Evolutionary conservation across 1,140 invertebrate species (phyloP).

Genomic region (Zaprionus vittiger): DNA sequence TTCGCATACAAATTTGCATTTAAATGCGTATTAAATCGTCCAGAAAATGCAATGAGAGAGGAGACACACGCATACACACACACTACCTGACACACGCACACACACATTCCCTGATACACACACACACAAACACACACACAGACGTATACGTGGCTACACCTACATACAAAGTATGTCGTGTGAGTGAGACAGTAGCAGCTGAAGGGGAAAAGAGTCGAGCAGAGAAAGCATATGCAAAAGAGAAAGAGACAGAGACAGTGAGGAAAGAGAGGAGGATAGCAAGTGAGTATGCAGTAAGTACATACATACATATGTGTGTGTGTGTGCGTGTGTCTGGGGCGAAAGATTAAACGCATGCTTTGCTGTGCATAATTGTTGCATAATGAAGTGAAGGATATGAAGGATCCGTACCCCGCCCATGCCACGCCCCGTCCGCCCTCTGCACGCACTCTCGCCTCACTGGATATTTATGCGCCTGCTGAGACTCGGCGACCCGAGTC

Average conservation of each 20-base stretch:
- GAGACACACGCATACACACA: background rate
- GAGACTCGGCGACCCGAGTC: conserved; percentile 8
- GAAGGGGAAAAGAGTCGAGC: background rate
- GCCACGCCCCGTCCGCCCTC: background rate
- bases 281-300: background rate
- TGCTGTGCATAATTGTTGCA: conserved; percentile 82
- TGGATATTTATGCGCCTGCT: conserved; percentile 65
- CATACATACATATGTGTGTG: background rate
- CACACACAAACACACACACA: conserved; percentile 3
- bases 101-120: background rate
- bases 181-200: background rate
- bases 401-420: conserved; percentile 54
- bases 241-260: background rate
- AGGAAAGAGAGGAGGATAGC: background rate
- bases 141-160: background rate
- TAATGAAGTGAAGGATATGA: conserved; percentile 83
- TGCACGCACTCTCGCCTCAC: conserved; percentile 46
- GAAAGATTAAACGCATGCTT: conserved; percentile 83
- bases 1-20: conserved; percentile 76
- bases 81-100: background rate
- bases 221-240: conserved; percentile 4
- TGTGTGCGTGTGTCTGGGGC: conserved; percentile 46
- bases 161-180: background rate
- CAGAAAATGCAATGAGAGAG: conserved; percentile 67
- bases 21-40: conserved; percentile 79